These are phyloP conservation scores for Uromys caudimaculatus DNA, from an alignment of 2,797 vertebrate genomes.

Conservation along the genomic window DNA sequence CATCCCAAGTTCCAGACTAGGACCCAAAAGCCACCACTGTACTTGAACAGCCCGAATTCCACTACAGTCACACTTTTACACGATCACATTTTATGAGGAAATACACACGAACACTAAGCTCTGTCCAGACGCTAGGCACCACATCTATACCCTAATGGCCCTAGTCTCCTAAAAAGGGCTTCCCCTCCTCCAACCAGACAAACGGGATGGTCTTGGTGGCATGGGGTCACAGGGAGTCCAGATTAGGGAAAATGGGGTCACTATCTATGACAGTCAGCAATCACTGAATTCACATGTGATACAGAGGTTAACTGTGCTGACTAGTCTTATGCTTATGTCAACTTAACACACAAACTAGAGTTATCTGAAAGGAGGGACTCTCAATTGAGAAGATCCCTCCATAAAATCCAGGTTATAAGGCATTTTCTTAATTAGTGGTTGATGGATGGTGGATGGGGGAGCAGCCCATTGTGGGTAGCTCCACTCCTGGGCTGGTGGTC, in stretches of 20 bases:
- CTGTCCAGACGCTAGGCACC: background rate
- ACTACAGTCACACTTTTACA: background rate
- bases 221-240: background rate
- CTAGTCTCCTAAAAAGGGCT: background rate
- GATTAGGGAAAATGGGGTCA: constrained; percentile 8
- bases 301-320: background rate
- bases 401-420: background rate
- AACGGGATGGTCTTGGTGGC: background rate
- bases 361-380: background rate
- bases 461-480: background rate
- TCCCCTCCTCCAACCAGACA: constrained; percentile 10
- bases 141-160: background rate
- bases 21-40: background rate
- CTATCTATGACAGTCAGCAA: background rate
- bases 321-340: background rate
- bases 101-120: background rate
- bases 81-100: constrained; percentile 32
- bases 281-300: constrained; percentile 5
- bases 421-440: background rate
- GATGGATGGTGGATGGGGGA: background rate
- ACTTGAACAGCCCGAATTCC: background rate
- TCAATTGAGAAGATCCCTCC: background rate
- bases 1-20: background rate
- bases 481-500: background rate
- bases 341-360: background rate